Evolutionary conservation across 2,113 vertebrate species (phyloP), one percentile per base, ranked within the genome.

Genomic region (Ophiodon elongatus): DNA sequence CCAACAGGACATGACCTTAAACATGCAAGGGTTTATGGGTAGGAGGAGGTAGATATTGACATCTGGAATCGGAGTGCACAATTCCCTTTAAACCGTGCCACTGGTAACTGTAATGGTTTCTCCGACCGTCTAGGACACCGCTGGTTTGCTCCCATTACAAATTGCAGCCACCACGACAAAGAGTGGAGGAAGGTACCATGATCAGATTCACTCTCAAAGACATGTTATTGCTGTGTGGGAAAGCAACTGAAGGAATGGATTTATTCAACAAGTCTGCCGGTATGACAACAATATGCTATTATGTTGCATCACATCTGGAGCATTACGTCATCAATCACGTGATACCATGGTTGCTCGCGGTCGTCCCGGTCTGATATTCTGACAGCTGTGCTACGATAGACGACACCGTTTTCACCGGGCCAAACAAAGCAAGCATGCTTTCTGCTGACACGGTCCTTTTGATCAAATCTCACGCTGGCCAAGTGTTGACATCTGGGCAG

Each of bases 11-110:
- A 31, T 25, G 13, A 41, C 29, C 54, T 47, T 1, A 37, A 33
- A 9, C 41, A 52, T 23, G 10, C 27, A 69, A 23, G 6, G 45
- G 29, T 29, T 33, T 69, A 33, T 70, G 29, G 66, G 56, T 54
- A 45, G 23, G 56, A 69, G 63, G 72, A 82, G 73, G 80, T 45
- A 83, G 66, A 76, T 54, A 15, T 43, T 63, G 43, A 76, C 25
- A 69, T 69, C 56, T 75, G 54, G 31, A 50, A 67, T 67, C n/a
- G 23, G 39, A 41, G n/a, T 17, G 37, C 35, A 37, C 8, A 67
- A 67, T 67, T 19, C 63, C n/a, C 4, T 63, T 21, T 65, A 3
- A 67, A 29, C 65, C 65, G 8, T 27, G 8, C 39, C 39, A 27
- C 21, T 39, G 35, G 14, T 64, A n/a, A 14, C 17, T 21, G 59